phyloP scores from a whole-genome alignment of 2,797 vertebrate genomes.

The Melanotaenia nigrans region DNA sequence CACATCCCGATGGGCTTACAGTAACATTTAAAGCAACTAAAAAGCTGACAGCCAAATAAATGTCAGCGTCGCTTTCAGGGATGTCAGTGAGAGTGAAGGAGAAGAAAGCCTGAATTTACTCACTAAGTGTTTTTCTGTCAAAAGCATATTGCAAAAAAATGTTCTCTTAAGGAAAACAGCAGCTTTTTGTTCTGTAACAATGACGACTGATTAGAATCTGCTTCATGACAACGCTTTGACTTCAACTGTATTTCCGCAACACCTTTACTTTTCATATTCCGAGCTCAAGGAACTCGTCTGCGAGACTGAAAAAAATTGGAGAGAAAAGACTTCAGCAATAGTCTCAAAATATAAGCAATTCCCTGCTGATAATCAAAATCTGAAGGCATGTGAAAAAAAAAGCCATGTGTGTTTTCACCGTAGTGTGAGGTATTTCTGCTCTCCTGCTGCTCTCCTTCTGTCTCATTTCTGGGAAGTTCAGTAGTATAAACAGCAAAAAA shows the following conservation, averaged over 20 bases:
- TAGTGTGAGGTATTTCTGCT: constrained; percentile 60
- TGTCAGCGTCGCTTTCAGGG: background rate
- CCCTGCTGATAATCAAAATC: constrained; percentile 26
- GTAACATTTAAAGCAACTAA: background rate
- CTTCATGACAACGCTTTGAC: constrained; percentile 7
- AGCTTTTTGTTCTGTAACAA: background rate
- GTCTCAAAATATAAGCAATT: constrained; percentile 23
- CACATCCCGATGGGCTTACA: background rate
- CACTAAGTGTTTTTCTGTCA: background rate
- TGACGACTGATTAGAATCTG: background rate
- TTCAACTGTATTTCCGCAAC: constrained; percentile 3
- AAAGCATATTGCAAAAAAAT: background rate
- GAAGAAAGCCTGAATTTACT: background rate
- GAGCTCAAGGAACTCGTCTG: constrained; percentile 27
- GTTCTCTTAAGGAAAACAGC: background rate
- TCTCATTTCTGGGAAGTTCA: constrained; percentile 78
- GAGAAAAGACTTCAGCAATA: constrained; percentile 15
- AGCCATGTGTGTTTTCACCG: constrained; percentile 36
- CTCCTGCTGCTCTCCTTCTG: constrained; percentile 55
- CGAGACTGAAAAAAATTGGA: constrained; percentile 7
- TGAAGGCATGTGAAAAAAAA: constrained; percentile 21
- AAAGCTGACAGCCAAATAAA: background rate
- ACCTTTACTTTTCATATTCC: background rate
- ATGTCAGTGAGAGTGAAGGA: background rate
- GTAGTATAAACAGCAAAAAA: constrained; percentile 59